Percentiles rank a stretch among this genome's conserved stretches.
These are phyloP conservation scores for Okapia johnstoni DNA, from an alignment of 2,113 vertebrate species.

Conservation along the genomic window DNA sequence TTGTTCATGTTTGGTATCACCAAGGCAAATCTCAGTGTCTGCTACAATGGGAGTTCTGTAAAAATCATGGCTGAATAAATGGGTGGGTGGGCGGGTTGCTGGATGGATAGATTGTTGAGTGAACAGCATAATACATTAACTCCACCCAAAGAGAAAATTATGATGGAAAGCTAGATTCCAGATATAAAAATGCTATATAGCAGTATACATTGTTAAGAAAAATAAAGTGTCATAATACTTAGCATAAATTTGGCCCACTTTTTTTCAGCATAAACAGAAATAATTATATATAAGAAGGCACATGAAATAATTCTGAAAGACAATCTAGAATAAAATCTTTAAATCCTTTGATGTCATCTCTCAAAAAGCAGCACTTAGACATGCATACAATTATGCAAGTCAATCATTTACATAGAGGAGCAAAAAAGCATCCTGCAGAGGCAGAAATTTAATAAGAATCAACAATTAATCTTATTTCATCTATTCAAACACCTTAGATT, in stretches of 20 bases:
- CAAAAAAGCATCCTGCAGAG: constrained; percentile 19
- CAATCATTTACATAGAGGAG: constrained; percentile 40
- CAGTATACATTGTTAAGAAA: not conserved
- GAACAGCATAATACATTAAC: not conserved
- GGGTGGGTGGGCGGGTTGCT: not conserved
- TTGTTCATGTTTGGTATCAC: not conserved
- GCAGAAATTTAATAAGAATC: constrained; percentile 43
- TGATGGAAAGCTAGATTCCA: not conserved
- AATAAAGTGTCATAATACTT: not conserved
- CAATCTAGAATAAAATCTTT: constrained; percentile 50
- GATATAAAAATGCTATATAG: not conserved
- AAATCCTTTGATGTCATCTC: constrained; percentile 32
- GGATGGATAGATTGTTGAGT: not conserved
- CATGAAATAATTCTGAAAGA: constrained; percentile 45
- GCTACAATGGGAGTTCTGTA: not conserved
- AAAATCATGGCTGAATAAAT: not conserved
- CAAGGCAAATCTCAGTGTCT: not conserved
- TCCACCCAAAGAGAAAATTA: not conserved
- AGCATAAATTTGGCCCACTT: constrained; percentile 25
- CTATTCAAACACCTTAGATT: constrained; percentile 3
- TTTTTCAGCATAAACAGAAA: constrained; percentile 19
- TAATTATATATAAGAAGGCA: constrained; percentile 40
- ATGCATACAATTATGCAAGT: constrained; percentile 30
- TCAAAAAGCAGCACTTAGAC: constrained; percentile 40
- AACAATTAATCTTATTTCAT: constrained; percentile 35